Base-by-base conservation (phyloP, 2,797 vertebrate species). In the Aselliscus stoliczkanus region DNA sequence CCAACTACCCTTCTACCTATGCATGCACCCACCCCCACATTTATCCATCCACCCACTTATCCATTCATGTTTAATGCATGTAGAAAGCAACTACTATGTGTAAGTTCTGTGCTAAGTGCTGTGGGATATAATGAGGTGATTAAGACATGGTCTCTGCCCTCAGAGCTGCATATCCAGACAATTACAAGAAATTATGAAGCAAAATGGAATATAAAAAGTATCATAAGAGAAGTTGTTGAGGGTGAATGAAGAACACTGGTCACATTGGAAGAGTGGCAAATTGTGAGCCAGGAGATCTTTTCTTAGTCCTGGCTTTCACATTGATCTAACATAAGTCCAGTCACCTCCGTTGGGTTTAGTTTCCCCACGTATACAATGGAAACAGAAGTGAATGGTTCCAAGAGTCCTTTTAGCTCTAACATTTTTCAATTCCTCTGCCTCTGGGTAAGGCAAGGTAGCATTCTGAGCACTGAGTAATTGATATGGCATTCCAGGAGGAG, bases 1-100 rank as follows among this genome's bases (percentile, higher is more conserved):
- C 7, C 18, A 13, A 27, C 5, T 7, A 31, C 1, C 0, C 25
- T 37, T 11, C 8, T 6, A 37, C 9, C 6, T 2, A 31, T 14
- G 2, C 17, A 44, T 8, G 25, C 34, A 50, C 4, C 37, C 14
- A 58, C 11, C n/a, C 25, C 31, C 3, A 8, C 31, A 52, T 2
- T n/a, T 7, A 37, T 54, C 11, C n/a, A 39, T 14, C 54, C 34
- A 6, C 11, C 20, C 37, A 20, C 31, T 27, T 42, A 17, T 20
- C 56, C 37, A 60, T 54, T 42, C 44, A 52, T 11, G 52, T 52
- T 67, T 62, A 60, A 23, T 75, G 42, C 3, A 58, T 21, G n/a
- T 3, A 62, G 31, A 70, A 88, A 88, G 27, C 25, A 60, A 4
- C 34, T 80, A 64, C 18, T 9, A 8, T 47, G 20, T 67, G 11